Evolutionary conservation across 2,113 vertebrate genomes (phyloP).

Genomic region (Oncorhynchus keta): DNA sequence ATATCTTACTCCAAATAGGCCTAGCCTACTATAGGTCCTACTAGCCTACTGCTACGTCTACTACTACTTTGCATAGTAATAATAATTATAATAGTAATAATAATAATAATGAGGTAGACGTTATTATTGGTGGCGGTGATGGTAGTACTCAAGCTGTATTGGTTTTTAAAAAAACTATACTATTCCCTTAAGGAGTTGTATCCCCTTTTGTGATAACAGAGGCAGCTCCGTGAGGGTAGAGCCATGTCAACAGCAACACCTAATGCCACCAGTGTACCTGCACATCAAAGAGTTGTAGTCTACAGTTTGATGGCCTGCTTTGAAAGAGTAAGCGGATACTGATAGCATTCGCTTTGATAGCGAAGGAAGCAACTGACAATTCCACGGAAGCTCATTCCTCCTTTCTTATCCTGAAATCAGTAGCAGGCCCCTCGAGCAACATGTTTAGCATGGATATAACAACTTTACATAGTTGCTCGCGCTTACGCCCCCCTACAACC

Average conservation of each 20-base stretch:
- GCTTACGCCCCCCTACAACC: neutral
- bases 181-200: neutral
- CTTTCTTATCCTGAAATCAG: conserved; percentile 80
- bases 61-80: neutral
- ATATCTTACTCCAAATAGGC: no score
- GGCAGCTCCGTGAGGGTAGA: neutral
- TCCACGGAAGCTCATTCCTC: conserved; percentile 22
- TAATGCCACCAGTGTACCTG: conserved; percentile 23
- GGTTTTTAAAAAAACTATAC: neutral
- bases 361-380: conserved; percentile 43
- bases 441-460: conserved; percentile 75
- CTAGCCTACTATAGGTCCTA: no score
- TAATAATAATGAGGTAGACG: neutral
- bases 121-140: neutral
- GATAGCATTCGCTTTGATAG: conserved; percentile 64
- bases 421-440: conserved; percentile 84
- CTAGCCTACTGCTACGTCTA: neutral
- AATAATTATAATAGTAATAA: neutral
- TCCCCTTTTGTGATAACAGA: conserved; percentile 9
- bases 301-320: conserved; percentile 13
- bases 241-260: neutral
- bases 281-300: conserved; percentile 4
- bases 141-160: neutral
- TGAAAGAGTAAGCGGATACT: conserved; percentile 33
- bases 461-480: conserved; percentile 68